Base-by-base conservation (phyloP, 2,113 vertebrate genomes). In the Scomber japonicus region DNA sequence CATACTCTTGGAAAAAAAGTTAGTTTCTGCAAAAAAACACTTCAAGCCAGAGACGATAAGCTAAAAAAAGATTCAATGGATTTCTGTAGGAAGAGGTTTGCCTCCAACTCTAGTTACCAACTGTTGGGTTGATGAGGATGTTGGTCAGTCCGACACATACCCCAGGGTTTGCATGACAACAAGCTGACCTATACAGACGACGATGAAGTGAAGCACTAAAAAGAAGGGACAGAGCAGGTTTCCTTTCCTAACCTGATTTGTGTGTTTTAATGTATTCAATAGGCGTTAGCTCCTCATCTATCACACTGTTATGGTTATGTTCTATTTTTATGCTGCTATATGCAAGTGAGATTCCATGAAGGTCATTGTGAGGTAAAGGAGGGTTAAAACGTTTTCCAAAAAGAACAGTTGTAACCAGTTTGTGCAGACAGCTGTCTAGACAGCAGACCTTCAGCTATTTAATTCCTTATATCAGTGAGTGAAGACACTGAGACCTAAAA, bases 351-450 rank as follows among this genome's bases (percentile, higher is more conserved):
- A 79, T 3, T 19, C 31, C 55, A 17, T 13, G 6, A 56, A 71
- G 53, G 67, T 83, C 80, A 68, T 2, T 3, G 44, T 1, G 61
- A 65, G 63, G 68, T 66, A 53, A 75, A 66, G 45, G 31, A 55
- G 30, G 30, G 44, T 21, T 31, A 71, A 31, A 40, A 55, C 59
- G 27, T 24, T 56, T 74, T 31, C 35, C 27, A 16, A 80, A 72
- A 65, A 40, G 19, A 2, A 10, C 21, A 40, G 45, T 66, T 53
- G 49, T 74, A 50, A 51, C 2, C 19, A 45, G 12, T n/a, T 13
- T 65, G 49, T 55, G 57, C 35, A 68, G 56, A 81, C 64, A 56
- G 48, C 60, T 74, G 79, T 85, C 82, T 85, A 78, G 87, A 82
- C 79, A 46, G 51, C 55, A 73, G 54, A 71, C 68, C 63, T 78